Base-by-base conservation (phyloP, 2,888 invertebrate species). In the Halocaridina rubra region DNA sequence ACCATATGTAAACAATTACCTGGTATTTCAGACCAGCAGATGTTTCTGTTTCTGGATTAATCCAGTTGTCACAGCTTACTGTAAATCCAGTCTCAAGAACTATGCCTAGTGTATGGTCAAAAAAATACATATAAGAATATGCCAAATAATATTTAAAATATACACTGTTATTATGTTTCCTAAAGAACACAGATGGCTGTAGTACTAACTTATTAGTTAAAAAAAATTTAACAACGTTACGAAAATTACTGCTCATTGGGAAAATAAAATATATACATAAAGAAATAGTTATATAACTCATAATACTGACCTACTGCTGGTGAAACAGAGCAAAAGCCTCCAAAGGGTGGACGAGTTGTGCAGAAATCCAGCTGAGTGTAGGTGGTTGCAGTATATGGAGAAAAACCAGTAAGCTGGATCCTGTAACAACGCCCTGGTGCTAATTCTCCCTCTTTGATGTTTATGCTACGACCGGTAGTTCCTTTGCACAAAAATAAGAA, bases 311-410 rank as follows among this genome's bases (percentile, higher is more conserved):
- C 78, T 32, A 46, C 19, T 3, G 32, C n/a, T 22, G 82, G 82
- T 13, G 32, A 32, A 33, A 78, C 53, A 13, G 32, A 30, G 71
- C 82, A 82, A 30, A 1, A 30, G 22, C 82, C 82, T 3, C 77
- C 82, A 46, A 77, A 82, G 8, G 82, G 82, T 13, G 82, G 82
- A 0, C 32, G 16, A 33, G 71, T 82, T 19, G 82, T 82, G 16
- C 19, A 5, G 46, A 82, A 32, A 29, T 77, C 71, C 27, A 78
- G 59, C 30, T 61, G 29, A 13, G 77, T 82, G 77, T 69, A 82
- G 29, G 82, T 39, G 19, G 82, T 46, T 8, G 77, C 29, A 24
- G 59, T 29, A 27, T 67, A 69, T 1, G 24, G 77, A 29, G 69
- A 69, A 16, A 24, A 29, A 1, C 77, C 82, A 13, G n/a, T 16